phyloP scores from a whole-genome alignment of 2,888 invertebrate genomes.

The Smittia aterrima region DNA sequence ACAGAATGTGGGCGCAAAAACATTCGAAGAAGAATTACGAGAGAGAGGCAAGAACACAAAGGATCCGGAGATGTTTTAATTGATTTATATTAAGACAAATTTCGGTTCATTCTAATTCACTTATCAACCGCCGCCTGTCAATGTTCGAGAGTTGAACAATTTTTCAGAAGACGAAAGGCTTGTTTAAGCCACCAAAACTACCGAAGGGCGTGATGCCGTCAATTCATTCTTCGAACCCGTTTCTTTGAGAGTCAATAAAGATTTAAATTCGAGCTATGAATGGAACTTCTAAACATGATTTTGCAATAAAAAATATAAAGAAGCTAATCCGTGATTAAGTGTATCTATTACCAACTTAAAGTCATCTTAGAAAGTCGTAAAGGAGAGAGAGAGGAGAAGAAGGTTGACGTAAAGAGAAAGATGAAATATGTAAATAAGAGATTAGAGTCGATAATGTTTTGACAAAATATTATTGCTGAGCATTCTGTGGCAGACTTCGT shows the following conservation, averaged over 20 bases:
- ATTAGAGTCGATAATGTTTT: constrained; percentile 30
- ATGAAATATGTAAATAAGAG: constrained; percentile 35
- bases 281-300: constrained; percentile 13
- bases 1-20: constrained; percentile 23
- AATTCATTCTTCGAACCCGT: constrained; percentile 10
- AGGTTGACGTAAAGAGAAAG: not conserved
- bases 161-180: not conserved
- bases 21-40: constrained; percentile 17
- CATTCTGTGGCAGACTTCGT: constrained; percentile 6
- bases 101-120: not conserved
- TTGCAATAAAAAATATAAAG: constrained; percentile 21
- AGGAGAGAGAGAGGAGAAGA: not conserved
- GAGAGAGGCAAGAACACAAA: not conserved
- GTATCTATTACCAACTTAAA: constrained; percentile 38
- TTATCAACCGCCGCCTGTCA: not conserved
- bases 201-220: not conserved
- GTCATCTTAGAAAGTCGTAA: constrained; percentile 11
- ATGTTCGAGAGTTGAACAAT: not conserved
- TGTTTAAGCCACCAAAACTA: not conserved
- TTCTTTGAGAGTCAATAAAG: too few species aligned
- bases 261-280: not conserved
- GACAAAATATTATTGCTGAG: constrained; percentile 27
- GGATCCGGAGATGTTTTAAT: constrained; percentile 5
- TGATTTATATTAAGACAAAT: constrained; percentile 25
- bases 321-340: constrained; percentile 35